Evolutionary conservation across 2,113 vertebrate genomes (phyloP).

Genomic region (Engraulis encrasicolus): DNA sequence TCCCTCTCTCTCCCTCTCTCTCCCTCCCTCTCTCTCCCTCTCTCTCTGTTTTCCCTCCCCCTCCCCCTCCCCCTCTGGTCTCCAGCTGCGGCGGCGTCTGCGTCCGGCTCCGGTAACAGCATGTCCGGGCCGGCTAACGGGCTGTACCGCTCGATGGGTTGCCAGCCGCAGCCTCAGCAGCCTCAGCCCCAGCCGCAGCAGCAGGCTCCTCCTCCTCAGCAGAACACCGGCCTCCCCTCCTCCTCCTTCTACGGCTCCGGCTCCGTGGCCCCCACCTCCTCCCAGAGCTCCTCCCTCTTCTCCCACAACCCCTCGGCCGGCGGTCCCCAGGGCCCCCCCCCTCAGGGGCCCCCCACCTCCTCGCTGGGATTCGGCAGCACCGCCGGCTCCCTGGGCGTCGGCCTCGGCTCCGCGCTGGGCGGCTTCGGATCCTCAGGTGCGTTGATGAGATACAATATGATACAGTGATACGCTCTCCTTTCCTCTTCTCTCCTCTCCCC

Average conservation of each 20-base stretch:
- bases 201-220: constrained; percentile 69
- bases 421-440: constrained; percentile 94
- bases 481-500: not conserved
- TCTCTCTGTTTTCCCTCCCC: not conserved
- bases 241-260: constrained; percentile 86
- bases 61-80: not conserved
- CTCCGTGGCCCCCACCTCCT: constrained; percentile 88
- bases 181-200: constrained; percentile 72
- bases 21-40: not conserved
- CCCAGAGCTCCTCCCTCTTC: constrained; percentile 95
- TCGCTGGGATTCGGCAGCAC: constrained; percentile 92
- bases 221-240: constrained; percentile 82
- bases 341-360: constrained; percentile 83
- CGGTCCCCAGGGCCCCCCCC: no score
- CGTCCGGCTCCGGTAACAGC: constrained; percentile 88
- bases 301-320: constrained; percentile 88
- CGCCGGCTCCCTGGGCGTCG: constrained; percentile 86
- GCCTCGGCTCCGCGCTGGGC: constrained; percentile 91
- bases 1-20: not conserved
- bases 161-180: constrained; percentile 62
- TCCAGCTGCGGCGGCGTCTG: constrained; percentile 86
- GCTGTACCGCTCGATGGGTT: constrained; percentile 90
- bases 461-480: not conserved
- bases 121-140: constrained; percentile 89
- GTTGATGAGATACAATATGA: constrained; percentile 51